phyloP scores from a whole-genome alignment of 2,888 invertebrate species.

The Chrysolina oricalcia region DNA sequence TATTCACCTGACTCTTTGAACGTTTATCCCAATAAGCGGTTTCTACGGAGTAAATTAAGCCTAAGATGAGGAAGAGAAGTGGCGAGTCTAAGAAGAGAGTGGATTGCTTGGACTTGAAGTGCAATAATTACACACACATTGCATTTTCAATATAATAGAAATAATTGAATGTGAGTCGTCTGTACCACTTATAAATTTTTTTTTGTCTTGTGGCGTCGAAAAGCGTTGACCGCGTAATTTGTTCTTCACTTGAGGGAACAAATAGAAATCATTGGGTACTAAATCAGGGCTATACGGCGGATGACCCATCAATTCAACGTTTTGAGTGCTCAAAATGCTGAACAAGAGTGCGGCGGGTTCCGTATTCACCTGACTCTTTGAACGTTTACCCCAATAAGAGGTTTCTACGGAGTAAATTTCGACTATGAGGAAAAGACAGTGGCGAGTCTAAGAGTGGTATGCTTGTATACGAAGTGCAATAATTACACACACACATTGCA shows the following conservation, averaged over 20 bases:
- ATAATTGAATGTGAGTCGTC: too few species aligned
- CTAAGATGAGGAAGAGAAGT: not conserved
- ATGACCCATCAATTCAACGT: too few species aligned
- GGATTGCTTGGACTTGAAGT: not conserved
- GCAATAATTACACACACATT: too few species aligned
- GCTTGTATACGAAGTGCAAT: not conserved
- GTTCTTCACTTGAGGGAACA: too few species aligned
- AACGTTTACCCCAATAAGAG: conserved; percentile 8
- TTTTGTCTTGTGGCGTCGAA: too few species aligned
- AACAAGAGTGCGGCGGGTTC: not conserved
- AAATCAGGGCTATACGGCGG: too few species aligned
- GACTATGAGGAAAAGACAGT: not conserved
- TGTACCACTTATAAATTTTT: too few species aligned
- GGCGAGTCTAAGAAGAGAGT: not conserved
- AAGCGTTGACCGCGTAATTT: too few species aligned
- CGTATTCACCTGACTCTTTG: not conserved
- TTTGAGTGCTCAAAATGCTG: too few species aligned
- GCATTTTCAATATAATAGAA: too few species aligned
- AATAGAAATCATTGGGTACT: too few species aligned
- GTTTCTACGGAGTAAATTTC: conserved; percentile 7
- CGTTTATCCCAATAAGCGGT: conserved; percentile 6
- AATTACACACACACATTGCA: too few species aligned
- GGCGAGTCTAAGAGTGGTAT: not conserved
- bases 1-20: conserved; percentile 9
- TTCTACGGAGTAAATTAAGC: not conserved